Conservation (phyloP, 2,888 invertebrate species). For the Bhutanitis thaidina region DNA sequence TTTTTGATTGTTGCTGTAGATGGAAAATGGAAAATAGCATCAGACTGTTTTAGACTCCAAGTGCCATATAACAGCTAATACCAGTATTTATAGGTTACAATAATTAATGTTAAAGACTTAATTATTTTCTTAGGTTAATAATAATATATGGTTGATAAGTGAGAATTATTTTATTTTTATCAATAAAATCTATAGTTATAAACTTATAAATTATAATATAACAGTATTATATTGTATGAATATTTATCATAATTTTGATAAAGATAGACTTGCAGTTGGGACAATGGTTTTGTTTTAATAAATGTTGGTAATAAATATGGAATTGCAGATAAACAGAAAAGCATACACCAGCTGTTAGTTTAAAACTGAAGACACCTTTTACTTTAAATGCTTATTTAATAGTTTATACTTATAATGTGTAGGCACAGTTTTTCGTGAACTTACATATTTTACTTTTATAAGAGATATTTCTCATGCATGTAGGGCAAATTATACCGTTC, state of each 20-base stretch:
- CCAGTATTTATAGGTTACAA: background rate
- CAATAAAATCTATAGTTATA: no score
- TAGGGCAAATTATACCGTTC: constrained; percentile 55
- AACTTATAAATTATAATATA: no score
- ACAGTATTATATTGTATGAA: no score
- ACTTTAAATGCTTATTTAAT: background rate
- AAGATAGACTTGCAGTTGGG: constrained; percentile 54
- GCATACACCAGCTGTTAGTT: constrained; percentile 63
- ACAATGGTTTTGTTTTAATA: constrained; percentile 64
- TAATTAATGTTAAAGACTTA: no score
- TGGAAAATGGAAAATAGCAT: constrained; percentile 96
- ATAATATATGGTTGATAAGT: no score
- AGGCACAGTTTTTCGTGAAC: constrained; percentile 60
- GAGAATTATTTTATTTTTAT: no score
- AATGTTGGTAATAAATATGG: constrained; percentile 56
- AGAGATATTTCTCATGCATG: constrained; percentile 51
- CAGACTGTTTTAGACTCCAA: constrained; percentile 92
- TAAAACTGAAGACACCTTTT: background rate
- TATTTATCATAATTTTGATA: constrained; percentile 39
- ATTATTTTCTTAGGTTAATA: no score
- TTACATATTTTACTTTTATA: constrained; percentile 59
- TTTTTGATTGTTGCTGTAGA: constrained; percentile 93
- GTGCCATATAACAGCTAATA: constrained; percentile 64
- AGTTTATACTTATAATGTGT: constrained; percentile 54
- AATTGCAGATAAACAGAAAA: constrained; percentile 63